phyloP scores from a whole-genome alignment of 2,797 vertebrate species.

The Gymnoscopelus microlampas region DNA sequence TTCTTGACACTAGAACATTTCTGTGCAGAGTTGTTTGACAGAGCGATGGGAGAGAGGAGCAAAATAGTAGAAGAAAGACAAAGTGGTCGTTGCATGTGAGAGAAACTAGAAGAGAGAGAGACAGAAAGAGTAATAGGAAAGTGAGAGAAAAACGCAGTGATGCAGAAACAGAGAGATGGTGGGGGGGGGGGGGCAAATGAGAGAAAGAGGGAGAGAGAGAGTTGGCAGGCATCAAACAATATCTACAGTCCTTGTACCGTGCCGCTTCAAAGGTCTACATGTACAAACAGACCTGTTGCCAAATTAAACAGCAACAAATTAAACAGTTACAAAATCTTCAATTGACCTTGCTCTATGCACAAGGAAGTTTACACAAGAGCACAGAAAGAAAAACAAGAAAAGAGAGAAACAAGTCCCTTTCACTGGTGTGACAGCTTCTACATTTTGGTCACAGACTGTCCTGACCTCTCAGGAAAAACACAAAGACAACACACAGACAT shows the following conservation, averaged over 20 bases:
- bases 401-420: slow-evolving; percentile 1
- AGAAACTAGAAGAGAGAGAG: slow-evolving; percentile 6
- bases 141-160: neutral
- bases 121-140: neutral
- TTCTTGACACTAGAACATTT: slow-evolving; percentile 46
- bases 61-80: neutral
- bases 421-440: slow-evolving; percentile 35
- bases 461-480: neutral
- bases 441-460: slow-evolving; percentile 4
- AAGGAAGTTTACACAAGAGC: slow-evolving; percentile 3
- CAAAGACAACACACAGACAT: neutral
- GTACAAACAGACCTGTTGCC: slow-evolving; percentile 32
- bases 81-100: neutral
- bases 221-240: neutral
- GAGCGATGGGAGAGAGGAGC: slow-evolving; percentile 1
- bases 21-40: slow-evolving; percentile 41
- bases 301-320: slow-evolving; percentile 43
- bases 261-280: slow-evolving; percentile 2
- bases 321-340: slow-evolving; percentile 36
- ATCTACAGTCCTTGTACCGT: slow-evolving; percentile 29
- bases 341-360: slow-evolving; percentile 13
- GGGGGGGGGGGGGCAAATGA: too few species aligned
- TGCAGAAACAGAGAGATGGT: neutral
- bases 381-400: slow-evolving; percentile 13
- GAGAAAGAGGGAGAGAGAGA: slow-evolving; percentile 3